Percentiles rank a stretch among this genome's conserved stretches.
phyloP scores from a whole-genome alignment of 2,888 invertebrate species.

The Nomada flava region DNA sequence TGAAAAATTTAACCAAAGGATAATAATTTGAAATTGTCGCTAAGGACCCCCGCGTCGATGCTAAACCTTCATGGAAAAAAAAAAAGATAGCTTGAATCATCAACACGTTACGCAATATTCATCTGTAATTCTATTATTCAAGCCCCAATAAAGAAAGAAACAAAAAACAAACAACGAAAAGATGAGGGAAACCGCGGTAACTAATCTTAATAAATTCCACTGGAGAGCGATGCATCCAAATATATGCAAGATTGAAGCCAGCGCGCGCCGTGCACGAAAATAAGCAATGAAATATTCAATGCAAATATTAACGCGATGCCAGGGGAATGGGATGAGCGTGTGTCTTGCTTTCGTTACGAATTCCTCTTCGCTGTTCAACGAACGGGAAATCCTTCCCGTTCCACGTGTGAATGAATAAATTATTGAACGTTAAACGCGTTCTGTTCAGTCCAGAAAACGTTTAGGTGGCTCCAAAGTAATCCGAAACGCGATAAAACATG shows the following conservation, averaged over 20 bases:
- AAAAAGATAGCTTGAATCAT: too few species aligned
- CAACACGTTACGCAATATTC: too few species aligned
- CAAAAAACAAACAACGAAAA: too few species aligned
- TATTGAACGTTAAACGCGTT: conserved; percentile 27
- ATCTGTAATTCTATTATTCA: too few species aligned
- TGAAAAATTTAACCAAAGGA: too few species aligned
- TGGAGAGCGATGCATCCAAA: background rate
- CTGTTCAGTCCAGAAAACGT: conserved; percentile 33
- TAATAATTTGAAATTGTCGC: too few species aligned
- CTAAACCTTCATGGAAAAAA: too few species aligned
- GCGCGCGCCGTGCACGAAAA: conserved; percentile 1
- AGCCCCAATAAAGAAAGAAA: too few species aligned
- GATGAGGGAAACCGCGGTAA: too few species aligned
- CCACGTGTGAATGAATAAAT: conserved; percentile 36
- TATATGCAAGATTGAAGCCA: background rate
- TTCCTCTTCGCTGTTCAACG: conserved; percentile 25
- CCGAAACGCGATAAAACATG: conserved; percentile 59
- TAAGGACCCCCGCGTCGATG: too few species aligned
- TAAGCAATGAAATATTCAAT: conserved; percentile 38
- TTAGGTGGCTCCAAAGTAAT: conserved; percentile 37
- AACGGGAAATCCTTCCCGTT: background rate
- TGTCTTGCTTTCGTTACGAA: conserved; percentile 28
- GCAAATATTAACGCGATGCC: conserved; percentile 21
- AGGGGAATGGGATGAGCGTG: background rate
- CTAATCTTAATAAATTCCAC: too few species aligned